Evolutionary conservation across 1,140 invertebrate species (phyloP), one percentile per base, ranked within the genome.

Genomic region (Grapholita molesta): DNA sequence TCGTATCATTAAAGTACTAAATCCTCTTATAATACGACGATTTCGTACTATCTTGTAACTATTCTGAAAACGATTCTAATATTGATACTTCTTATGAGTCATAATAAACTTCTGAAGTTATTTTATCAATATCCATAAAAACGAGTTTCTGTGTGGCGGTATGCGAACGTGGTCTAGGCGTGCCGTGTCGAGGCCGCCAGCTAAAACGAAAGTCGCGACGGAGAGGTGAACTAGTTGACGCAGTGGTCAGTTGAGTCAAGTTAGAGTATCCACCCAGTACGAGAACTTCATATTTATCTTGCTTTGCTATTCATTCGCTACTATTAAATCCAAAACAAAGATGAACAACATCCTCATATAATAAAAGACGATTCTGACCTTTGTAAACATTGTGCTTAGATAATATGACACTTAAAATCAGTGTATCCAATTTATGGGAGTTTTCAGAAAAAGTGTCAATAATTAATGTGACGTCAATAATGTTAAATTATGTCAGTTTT

Each of bases 171-270:
- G 25, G 12, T 30, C 55, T 61, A 61, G 55, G 55, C 55, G 55
- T 18, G 55, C 12, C 55, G 25, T 61, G 55, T 61, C 55, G 55
- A 61, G 55, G 55, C 55, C 55, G n/a, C 24, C 55, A 12, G 25
- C n/a, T 28, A 61, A 38, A 61, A 61, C 55, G 55, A 61, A 61
- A 61, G 55, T 61, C 55, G 55, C 55, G 25, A 28, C 55, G 12
- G 53, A 61, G 55, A 61, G 55, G 55, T 61, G 55, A 61, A 61
- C 55, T 61, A 61, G 55, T 61, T 61, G 55, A 28, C 55, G 24
- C 25, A 25, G 55, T 61, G 55, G 55, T 61, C 55, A 61, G 55
- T 61, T 32, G 7, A 30, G 25, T 6, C 15, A 9, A 48, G 18
- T 18, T 21, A 21, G 6, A 38, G 6, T 48, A 48, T n/a, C 2